Base-by-base conservation (phyloP, 1,140 invertebrate species). In the Trichonephila clavata region DNA sequence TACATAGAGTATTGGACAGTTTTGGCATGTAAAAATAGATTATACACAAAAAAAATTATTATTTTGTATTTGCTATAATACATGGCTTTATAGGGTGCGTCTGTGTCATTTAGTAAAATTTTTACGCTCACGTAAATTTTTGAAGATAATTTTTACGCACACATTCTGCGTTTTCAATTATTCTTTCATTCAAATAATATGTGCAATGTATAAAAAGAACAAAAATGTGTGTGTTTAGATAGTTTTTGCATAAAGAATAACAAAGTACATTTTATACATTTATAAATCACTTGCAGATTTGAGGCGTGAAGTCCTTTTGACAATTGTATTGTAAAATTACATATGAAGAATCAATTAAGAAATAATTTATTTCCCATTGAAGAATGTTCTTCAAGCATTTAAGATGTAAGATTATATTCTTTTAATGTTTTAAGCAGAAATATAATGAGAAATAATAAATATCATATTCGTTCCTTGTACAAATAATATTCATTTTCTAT, bases 191-290 rank as follows among this genome's bases (percentile, higher is more conserved):
- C 27, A 77, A 32, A 77, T 16, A 39, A 77, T 39, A 32, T 77
- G 71, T 77, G 27, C 27, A 39, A 32, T 77, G 7, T 77, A 16
- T 39, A 32, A 20, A 77, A 77, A 77, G 71, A 77, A 77, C 71
- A 77, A 77, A 77, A 77, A 77, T 77, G n/a, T n/a, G n/a, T n/a
- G n/a, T n/a, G 27, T 39, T 16, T 77, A 77, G 71, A 20, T 77
- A 77, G 71, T 32, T 39, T 77, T 77, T 77, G 27, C 71, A 77
- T 77, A 32, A 32, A 68, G 32, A 77, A 27, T 32, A 32, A 77
- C 71, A 77, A 77, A 77, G 71, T 77, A 77, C 71, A 77, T 77
- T 77, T 77, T 77, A 77, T 77, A 77, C 32, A 39, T 77, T 39
- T 77, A 77, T 77, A 77, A 50, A 77, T 77, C 71, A 18, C 71